These are phyloP conservation scores for Asbolus verrucosus DNA, from an alignment of 1,140 invertebrate genomes.

Conservation along the genomic window DNA sequence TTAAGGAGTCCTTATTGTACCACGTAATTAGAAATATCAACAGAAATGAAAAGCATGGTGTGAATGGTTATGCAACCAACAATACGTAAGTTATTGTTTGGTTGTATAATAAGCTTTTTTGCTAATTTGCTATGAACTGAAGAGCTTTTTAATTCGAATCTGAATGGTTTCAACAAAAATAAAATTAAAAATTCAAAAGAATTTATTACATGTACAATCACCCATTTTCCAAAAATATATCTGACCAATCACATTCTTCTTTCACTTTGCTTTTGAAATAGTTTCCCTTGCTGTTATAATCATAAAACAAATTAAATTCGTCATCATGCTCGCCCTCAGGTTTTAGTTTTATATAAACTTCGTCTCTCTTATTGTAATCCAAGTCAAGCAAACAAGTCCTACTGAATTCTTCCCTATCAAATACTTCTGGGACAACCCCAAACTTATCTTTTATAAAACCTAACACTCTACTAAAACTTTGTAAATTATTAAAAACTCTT, in stretches of 20 bases:
- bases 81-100: too few species aligned
- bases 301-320: conserved; percentile 35
- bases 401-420: conserved; percentile 61
- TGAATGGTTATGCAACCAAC: not conserved
- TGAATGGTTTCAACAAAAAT: too few species aligned
- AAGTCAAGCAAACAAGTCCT: conserved; percentile 52
- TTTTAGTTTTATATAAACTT: conserved; percentile 53
- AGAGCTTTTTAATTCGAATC: too few species aligned
- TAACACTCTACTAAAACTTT: conserved; percentile 76
- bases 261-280: conserved; percentile 58
- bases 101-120: too few species aligned
- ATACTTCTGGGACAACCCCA: conserved; percentile 64
- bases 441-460: conserved; percentile 76
- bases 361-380: conserved; percentile 50
- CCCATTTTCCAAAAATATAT: conserved; percentile 58
- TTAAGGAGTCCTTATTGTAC: too few species aligned
- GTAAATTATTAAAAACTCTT: conserved; percentile 82
- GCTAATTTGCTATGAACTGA: too few species aligned
- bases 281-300: conserved; percentile 54
- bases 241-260: conserved; percentile 55
- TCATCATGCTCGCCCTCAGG: conserved; percentile 34
- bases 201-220: too few species aligned
- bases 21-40: too few species aligned
- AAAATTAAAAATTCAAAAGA: too few species aligned
- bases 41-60: too few species aligned